phyloP scores from a whole-genome alignment of 2,113 vertebrate species.

The Choloepus hoffmanni region DNA sequence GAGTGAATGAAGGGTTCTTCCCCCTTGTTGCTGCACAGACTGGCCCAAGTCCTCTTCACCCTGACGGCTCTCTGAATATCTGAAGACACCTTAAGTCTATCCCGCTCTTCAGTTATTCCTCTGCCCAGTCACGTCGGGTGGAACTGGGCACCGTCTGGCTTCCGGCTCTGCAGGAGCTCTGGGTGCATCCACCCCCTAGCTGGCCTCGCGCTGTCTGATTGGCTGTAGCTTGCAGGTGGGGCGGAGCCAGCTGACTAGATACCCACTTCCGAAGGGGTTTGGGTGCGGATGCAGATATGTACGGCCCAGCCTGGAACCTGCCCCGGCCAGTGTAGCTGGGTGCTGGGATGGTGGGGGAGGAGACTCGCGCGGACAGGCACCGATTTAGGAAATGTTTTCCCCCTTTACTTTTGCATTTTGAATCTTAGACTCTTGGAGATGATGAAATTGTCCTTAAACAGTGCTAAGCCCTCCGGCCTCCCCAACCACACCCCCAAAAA shows the following conservation, averaged over 20 bases:
- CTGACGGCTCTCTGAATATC: background rate
- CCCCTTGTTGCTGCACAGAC: background rate
- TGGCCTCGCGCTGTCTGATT: background rate
- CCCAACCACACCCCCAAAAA: no score
- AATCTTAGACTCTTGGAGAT: background rate
- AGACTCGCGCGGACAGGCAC: background rate
- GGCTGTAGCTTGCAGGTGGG: background rate
- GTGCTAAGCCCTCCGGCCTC: no score
- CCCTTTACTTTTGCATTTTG: background rate
- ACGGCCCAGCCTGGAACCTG: background rate
- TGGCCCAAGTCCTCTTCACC: background rate
- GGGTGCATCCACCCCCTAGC: background rate
- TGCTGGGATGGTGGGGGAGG: background rate
- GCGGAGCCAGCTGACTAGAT: no score
- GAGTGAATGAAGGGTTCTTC: background rate
- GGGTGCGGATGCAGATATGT: background rate
- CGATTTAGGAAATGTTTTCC: background rate
- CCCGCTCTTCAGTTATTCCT: background rate
- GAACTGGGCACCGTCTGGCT: background rate
- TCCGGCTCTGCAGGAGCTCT: background rate
- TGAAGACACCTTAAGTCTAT: background rate
- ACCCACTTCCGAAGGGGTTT: rapidly evolving
- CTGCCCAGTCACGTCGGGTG: background rate
- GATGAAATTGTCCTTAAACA: background rate
- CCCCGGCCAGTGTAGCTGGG: background rate